phyloP scores from a whole-genome alignment of 2,888 invertebrate genomes.

The Drosophila infuscata region DNA sequence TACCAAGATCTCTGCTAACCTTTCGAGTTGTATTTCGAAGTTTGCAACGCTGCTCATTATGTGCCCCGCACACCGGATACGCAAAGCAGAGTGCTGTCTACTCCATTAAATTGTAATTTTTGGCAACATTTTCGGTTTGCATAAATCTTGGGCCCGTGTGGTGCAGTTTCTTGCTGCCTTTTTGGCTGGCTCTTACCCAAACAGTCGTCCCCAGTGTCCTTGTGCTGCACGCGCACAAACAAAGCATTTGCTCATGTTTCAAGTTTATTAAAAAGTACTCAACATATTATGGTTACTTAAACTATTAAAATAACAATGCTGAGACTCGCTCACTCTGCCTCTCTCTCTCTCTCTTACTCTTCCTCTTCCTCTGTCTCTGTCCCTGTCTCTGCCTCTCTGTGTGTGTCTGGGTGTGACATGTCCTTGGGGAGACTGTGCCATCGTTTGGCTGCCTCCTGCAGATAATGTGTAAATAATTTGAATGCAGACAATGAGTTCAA shows the following conservation, averaged over 20 bases:
- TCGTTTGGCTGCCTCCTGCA: constrained; percentile 47
- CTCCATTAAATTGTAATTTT: constrained; percentile 84
- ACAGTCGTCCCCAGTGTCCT: constrained; percentile 53
- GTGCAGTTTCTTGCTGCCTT: constrained; percentile 45
- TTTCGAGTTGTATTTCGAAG: constrained; percentile 37
- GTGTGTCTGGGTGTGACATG: constrained; percentile 34
- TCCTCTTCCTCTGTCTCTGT: constrained; percentile 16
- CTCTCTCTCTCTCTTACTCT: constrained; percentile 11
- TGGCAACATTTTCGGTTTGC: constrained; percentile 80
- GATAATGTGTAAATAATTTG: constrained; percentile 75
- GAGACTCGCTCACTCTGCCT: constrained; percentile 19
- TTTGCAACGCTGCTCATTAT: constrained; percentile 78
- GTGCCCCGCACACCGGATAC: constrained; percentile 49
- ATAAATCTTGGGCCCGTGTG: constrained; percentile 72
- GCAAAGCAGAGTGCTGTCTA: constrained; percentile 46
- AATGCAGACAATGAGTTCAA: constrained; percentile 56
- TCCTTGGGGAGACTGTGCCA: constrained; percentile 25
- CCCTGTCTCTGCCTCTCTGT: constrained; percentile 21
- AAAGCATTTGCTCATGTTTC: constrained; percentile 74
- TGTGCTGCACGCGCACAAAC: constrained; percentile 56
- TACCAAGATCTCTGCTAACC: constrained; percentile 10
- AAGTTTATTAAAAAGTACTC: constrained; percentile 81
- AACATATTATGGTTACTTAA: constrained; percentile 81
- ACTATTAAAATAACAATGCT: constrained; percentile 78
- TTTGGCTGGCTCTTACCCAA: constrained; percentile 17